Base-by-base conservation (phyloP, 2,888 invertebrate species). In the Tiliacea aurago region DNA sequence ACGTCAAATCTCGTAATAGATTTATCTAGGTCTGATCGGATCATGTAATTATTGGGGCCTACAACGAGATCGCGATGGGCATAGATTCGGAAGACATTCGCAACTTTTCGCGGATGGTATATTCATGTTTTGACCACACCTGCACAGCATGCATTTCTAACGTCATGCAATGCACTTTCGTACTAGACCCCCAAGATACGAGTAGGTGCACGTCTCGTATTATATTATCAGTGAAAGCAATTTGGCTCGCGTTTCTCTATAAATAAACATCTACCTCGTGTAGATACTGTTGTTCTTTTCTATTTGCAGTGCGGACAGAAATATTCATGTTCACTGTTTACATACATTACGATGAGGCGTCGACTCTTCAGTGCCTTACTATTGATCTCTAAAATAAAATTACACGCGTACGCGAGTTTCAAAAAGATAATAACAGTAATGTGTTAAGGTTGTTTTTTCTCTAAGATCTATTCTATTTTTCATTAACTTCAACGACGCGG, bases 241-340 rank as follows among this genome's bases (percentile, higher is more conserved):
- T 94, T 95, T 95, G 94, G 94, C 95, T 89, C 90, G 88, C 86
- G 91, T 90, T 90, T 89, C 85, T 90, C 89, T 93, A 93, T 92
- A 92, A 94, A 94, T 93, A 93, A 91, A 90, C 90, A 90, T 88
- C 81, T 78, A 86, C 77, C 85, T 85, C 85, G 78, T 84, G 81
- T 86, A 77, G 82, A 87, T 82, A 78, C 77, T 88, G 83, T 77
- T 86, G 84, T 87, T 88, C 83, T 87, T 82, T 80, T 91, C 86
- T 91, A 90, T 89, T 90, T 90, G 86, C 84, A 83, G 85, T 80
- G 67, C 72, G 68, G 76, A 84, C 84, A 86, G 79, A 85, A 86
- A 84, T 84, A 83, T 84, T 76, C 65, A 66, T 74, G 73, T 73
- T 71, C 53, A 73, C 73, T 87, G 80, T 83, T 87, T 83, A 82